A percentile compares a stretch with the other conserved stretches of the same genome.
Evolutionary conservation across 2,113 vertebrate genomes (phyloP).

Genomic region (Hydropotes inermis): DNA sequence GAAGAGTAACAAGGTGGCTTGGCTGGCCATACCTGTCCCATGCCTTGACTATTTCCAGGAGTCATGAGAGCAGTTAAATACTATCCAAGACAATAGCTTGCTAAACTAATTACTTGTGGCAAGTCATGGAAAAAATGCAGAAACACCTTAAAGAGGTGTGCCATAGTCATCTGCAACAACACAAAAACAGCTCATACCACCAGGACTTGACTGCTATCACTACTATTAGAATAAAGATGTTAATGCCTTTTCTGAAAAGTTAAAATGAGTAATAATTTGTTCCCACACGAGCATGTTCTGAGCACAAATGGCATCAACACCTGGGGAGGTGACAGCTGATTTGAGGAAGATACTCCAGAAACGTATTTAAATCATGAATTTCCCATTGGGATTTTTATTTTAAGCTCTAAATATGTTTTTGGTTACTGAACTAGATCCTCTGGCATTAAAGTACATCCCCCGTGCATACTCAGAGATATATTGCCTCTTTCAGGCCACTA

Average conservation of each 20-base stretch:
- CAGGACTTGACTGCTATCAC: background rate
- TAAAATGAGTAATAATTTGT: background rate
- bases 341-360: background rate
- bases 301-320: background rate
- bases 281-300: background rate
- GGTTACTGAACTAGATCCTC: constrained; percentile 17
- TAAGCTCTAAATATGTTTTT: constrained; percentile 34
- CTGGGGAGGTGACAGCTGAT: background rate
- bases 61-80: background rate
- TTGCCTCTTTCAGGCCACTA: background rate
- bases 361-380: constrained; percentile 16
- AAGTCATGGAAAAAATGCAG: background rate
- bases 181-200: background rate
- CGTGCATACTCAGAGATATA: constrained; percentile 26
- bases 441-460: constrained; percentile 21
- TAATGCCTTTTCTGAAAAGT: background rate
- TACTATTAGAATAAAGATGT: background rate
- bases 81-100: background rate
- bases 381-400: constrained; percentile 19
- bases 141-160: background rate
- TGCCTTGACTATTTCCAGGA: background rate
- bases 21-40: background rate
- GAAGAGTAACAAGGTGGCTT: background rate
- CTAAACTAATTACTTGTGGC: background rate
- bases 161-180: background rate